These are phyloP conservation scores for Clarias pachynema DNA, from an alignment of 2,797 vertebrate species.

Conservation along the genomic window DNA sequence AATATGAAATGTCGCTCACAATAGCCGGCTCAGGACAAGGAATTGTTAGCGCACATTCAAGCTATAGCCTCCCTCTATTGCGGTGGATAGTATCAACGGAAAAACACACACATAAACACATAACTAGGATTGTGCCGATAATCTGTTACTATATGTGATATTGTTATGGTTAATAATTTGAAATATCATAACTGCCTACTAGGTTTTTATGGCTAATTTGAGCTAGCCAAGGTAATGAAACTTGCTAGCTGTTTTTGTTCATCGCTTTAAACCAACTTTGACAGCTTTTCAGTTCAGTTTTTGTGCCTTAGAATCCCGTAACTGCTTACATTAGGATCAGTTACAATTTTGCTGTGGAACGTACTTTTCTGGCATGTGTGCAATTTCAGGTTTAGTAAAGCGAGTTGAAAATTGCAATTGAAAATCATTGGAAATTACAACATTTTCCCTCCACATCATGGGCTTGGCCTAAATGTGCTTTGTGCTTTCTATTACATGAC, in stretches of 20 bases:
- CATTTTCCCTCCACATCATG: no score
- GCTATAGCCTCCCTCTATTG: slow-evolving; percentile 66
- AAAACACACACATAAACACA: slow-evolving; percentile 17
- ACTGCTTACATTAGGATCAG: no score
- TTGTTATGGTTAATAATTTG: not conserved
- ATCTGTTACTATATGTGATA: not conserved
- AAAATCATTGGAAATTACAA: no score
- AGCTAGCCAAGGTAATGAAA: not conserved
- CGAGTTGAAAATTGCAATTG: no score
- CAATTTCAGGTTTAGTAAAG: no score
- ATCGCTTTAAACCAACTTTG: no score
- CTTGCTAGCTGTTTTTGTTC: not conserved
- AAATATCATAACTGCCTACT: not conserved
- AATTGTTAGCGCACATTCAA: slow-evolving; percentile 65
- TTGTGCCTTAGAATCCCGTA: no score
- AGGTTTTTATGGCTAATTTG: not conserved
- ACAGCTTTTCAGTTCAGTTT: no score
- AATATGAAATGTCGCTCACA: slow-evolving; percentile 72
- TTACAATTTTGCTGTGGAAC: no score
- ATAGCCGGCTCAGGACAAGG: slow-evolving; percentile 63
- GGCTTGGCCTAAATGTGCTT: no score
- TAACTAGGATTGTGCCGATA: not conserved
- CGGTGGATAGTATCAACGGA: slow-evolving; percentile 39
- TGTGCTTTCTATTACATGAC: no score
- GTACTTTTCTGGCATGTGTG: no score